Percentiles rank a stretch among this genome's conserved stretches.
Conservation (phyloP, 2,888 invertebrate genomes). For the Conchocele bisecta region DNA sequence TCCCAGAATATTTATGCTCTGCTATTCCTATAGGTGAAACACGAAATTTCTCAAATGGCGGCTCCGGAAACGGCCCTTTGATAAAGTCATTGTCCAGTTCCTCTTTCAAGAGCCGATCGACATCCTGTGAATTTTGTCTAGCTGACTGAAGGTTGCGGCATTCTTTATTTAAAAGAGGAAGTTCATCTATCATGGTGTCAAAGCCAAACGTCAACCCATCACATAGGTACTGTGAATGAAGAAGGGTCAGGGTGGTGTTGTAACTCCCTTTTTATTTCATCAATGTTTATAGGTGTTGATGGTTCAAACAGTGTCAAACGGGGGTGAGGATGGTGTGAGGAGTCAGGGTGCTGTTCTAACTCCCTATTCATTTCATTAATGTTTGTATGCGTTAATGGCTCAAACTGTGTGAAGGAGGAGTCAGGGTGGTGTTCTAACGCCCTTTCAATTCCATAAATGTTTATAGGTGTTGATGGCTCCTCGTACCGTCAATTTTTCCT, state of each 20-base stretch:
- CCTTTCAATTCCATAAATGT: too few relatives aligned
- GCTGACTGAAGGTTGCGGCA: constrained; percentile 42
- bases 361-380: too few relatives aligned
- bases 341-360: too few relatives aligned
- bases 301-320: too few relatives aligned
- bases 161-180: not conserved
- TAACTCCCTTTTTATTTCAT: not conserved
- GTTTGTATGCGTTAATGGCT: too few relatives aligned
- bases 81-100: constrained; percentile 51
- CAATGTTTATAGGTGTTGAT: not conserved
- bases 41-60: constrained; percentile 37
- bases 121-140: constrained; percentile 10
- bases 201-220: not conserved
- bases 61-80: constrained; percentile 29
- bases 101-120: constrained; percentile 29
- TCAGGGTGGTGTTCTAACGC: too few relatives aligned
- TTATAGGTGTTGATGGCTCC: too few relatives aligned
- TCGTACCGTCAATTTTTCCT: too few relatives aligned
- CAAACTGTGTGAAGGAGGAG: too few relatives aligned
- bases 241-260: not conserved
- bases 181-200: not conserved
- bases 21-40: constrained; percentile 50
- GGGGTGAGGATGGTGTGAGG: too few relatives aligned
- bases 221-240: not conserved
- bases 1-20: constrained; percentile 46